These are phyloP conservation scores for Benthosema pterotum DNA, from an alignment of 2,797 vertebrate species.

Conservation along the genomic window DNA sequence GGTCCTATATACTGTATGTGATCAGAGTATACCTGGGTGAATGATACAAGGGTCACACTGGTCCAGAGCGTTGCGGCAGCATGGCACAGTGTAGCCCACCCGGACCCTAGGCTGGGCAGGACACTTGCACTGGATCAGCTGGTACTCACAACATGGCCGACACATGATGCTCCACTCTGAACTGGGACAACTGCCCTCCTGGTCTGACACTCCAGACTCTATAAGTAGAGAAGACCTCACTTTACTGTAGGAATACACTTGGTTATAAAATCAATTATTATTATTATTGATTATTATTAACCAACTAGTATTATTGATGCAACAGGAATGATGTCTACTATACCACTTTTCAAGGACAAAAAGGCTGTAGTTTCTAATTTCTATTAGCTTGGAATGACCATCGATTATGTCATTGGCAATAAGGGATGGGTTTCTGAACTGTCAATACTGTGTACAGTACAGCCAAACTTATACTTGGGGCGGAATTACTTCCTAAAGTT, in stretches of 20 bases:
- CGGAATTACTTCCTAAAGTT: too few species aligned
- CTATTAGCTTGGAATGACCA: too few species aligned
- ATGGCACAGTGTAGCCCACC: conserved; percentile 92
- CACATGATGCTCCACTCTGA: conserved; percentile 92
- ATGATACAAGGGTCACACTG: conserved; percentile 93
- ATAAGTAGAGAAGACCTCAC: conserved; percentile 19
- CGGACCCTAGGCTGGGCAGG: conserved; percentile 80
- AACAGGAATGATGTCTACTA: too few species aligned
- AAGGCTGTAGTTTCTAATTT: too few species aligned
- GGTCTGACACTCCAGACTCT: conserved; percentile 77
- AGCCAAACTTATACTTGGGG: too few species aligned
- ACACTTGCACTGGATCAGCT: conserved; percentile 87
- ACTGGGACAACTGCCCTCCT: conserved; percentile 85
- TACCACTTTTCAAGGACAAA: too few species aligned
- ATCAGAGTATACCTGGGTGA: conserved; percentile 83
- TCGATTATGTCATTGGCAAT: too few species aligned
- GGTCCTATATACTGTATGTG: too few species aligned
- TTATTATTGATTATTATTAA: too few species aligned
- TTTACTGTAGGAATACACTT: background rate
- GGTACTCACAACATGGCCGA: conserved; percentile 90
- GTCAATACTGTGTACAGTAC: too few species aligned
- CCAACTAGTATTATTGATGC: too few species aligned
- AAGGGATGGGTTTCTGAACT: too few species aligned
- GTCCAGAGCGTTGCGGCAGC: conserved; percentile 89
- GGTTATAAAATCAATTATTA: background rate